Conservation (phyloP, 2,888 invertebrate species). For the Trissoscelio sp. region DNA sequence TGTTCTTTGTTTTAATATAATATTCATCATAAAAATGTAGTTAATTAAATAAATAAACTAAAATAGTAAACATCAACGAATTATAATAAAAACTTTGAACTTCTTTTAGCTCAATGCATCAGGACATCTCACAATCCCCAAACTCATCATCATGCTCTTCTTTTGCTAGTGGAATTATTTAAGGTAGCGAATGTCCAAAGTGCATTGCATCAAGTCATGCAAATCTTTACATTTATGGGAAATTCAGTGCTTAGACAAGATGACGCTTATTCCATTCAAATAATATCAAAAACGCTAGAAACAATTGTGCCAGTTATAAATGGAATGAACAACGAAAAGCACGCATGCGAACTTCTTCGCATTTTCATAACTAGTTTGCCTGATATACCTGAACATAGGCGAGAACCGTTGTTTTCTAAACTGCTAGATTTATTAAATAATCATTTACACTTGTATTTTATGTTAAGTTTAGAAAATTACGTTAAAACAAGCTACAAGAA, state of each 20-base stretch:
- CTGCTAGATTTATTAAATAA: conserved; percentile 90
- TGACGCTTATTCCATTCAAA: conserved; percentile 97
- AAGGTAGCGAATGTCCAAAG: conserved; percentile 77
- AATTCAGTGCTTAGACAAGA: conserved; percentile 96
- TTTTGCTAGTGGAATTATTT: conserved; percentile 88
- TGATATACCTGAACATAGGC: conserved; percentile 96
- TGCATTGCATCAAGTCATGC: conserved; percentile 94
- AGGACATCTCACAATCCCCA: conserved; percentile 96
- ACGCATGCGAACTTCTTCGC: conserved; percentile 88
- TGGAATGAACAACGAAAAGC: conserved; percentile 80
- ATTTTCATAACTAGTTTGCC: conserved; percentile 96
- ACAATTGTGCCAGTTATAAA: conserved; percentile 93
- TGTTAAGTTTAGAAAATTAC: conserved; percentile 89
- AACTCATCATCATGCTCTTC: conserved; percentile 96
- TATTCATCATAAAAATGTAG: not conserved
- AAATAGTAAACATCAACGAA: not conserved
- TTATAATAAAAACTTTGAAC: too few species aligned
- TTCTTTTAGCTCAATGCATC: conserved; percentile 93
- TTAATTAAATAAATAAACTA: not conserved
- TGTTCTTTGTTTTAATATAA: conserved; percentile 17
- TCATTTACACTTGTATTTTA: conserved; percentile 89
- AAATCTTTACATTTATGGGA: conserved; percentile 99
- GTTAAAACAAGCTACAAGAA: too few species aligned
- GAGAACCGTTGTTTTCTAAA: conserved; percentile 91
- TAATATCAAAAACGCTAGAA: conserved; percentile 94